Evolutionary conservation across 2,797 vertebrate genomes (phyloP).

Genomic region (Tachyglossus aculeatus): DNA sequence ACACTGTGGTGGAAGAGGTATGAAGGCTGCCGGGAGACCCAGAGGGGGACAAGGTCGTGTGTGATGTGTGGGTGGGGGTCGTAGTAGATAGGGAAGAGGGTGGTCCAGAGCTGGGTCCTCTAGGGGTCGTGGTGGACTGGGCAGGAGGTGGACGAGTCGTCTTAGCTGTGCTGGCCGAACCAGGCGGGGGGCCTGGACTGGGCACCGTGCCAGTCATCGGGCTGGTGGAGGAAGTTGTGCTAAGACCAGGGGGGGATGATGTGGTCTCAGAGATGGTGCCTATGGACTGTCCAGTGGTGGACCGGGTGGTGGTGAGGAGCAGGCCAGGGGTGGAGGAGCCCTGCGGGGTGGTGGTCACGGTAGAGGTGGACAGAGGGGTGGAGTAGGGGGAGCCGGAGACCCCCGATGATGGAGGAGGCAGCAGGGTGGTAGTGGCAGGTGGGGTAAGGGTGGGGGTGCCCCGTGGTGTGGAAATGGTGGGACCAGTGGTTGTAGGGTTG

Average conservation of each 20-base stretch:
- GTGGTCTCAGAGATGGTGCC: not conserved
- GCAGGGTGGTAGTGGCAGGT: not conserved
- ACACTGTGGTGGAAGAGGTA: too few relatives aligned
- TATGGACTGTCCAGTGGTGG: not conserved
- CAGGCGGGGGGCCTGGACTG: too few relatives aligned
- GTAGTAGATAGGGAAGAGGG: not conserved
- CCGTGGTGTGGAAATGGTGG: not conserved
- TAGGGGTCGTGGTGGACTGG: rapidly evolving
- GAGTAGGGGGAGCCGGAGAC: rapidly evolving
- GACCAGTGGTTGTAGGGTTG: not conserved
- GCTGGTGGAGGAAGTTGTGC: rapidly evolving
- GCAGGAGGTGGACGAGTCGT: not conserved
- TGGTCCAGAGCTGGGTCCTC: rapidly evolving
- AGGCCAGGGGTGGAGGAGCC: not conserved
- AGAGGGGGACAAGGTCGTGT: not conserved
- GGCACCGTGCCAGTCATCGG: too few relatives aligned
- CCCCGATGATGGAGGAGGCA: not conserved
- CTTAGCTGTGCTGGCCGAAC: not conserved
- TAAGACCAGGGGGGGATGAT: too few relatives aligned
- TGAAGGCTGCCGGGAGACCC: not conserved
- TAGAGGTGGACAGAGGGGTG: rapidly evolving
- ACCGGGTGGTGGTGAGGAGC: not conserved
- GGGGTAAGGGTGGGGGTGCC: not conserved
- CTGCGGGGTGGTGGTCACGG: not conserved
- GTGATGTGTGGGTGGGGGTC: not conserved